These are phyloP conservation scores for Anneissia japonica DNA, from an alignment of 35 echinoderm and acorn worm genomes.

Conservation along the genomic window DNA sequence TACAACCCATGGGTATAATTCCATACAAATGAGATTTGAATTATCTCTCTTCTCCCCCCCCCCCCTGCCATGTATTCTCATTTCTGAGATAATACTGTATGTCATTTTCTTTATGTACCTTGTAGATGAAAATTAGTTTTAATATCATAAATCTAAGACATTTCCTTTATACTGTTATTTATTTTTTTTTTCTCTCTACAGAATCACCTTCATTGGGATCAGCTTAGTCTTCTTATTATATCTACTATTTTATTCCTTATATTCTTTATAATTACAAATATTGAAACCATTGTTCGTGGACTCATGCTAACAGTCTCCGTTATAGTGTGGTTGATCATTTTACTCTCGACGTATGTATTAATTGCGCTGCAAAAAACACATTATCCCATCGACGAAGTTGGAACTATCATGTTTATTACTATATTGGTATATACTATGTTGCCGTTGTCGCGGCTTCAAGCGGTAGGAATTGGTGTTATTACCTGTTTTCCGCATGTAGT, in stretches of 20 bases:
- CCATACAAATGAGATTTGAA: too few relatives aligned
- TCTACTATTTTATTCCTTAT: background rate
- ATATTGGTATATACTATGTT: constrained; percentile 43
- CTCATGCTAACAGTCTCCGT: background rate
- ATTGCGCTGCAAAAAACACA: background rate
- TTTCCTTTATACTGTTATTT: too few relatives aligned
- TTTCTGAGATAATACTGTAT: too few relatives aligned
- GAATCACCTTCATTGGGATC: background rate
- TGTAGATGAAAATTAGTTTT: too few relatives aligned
- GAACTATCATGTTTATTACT: constrained; percentile 35
- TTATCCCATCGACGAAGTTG: constrained; percentile 1
- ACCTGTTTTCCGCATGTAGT: constrained; percentile 41
- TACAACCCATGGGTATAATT: background rate
- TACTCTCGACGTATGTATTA: constrained; percentile 29
- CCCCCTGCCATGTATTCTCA: too few relatives aligned
- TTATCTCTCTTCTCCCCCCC: too few relatives aligned
- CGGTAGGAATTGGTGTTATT: constrained; percentile 16
- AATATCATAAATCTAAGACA: too few relatives aligned
- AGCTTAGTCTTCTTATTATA: background rate
- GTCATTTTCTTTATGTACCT: too few relatives aligned
- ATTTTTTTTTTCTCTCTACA: background rate
- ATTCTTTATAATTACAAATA: background rate
- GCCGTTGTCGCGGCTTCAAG: constrained; percentile 22
- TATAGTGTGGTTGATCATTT: constrained; percentile 26
- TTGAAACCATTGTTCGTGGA: background rate